Evolutionary conservation across 2,888 invertebrate species (phyloP), one percentile per base, ranked within the genome.

Genomic region (Patella pellucida): DNA sequence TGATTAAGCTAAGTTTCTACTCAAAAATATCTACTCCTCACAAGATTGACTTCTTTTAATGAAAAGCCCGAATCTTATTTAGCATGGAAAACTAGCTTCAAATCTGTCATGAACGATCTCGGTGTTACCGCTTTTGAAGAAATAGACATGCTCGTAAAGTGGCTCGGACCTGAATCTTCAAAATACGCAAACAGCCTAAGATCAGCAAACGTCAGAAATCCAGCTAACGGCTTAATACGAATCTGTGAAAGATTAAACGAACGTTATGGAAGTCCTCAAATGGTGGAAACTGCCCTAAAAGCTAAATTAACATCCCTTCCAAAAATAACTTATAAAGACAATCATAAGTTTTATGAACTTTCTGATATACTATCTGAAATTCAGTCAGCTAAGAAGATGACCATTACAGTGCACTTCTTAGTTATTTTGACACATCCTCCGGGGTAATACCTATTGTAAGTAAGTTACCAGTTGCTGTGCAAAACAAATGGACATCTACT

Each of bases 31-130:
- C 70, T 75, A 16, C 62, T 71, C 41, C 52, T 75, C 9, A 50
- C 71, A 15, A 19, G 75, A 70, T 23, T 71, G 14, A 71, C 71
- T 14, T 7, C 27, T 12, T 75, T 71, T 31, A 70, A 56, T n/a
- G 75, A 75, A 51, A 75, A 62, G 16, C 71, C 75, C 0, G 75
- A 75, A 41, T n/a, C 71, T 5, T 75, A 72, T 51, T 41, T 15
- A 4, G 52, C 50, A n/a, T 75, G 71, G 75, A 75, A 75, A 41
- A 56, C 70, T 11, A 56, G 71, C 31, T 75, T 75, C n/a, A 23
- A 31, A 51, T 54, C 56, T 23, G 54, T 75, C 14, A 71, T 71
- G 62, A 19, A 52, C 12, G 75, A 75, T 16, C 67, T 75, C 16
- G 50, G 19, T 31, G 71, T 75, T 15, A 68, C 52, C 14, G 50